phyloP scores from a whole-genome alignment of 2,113 vertebrate genomes.

The Oreotrochilus melanogaster region DNA sequence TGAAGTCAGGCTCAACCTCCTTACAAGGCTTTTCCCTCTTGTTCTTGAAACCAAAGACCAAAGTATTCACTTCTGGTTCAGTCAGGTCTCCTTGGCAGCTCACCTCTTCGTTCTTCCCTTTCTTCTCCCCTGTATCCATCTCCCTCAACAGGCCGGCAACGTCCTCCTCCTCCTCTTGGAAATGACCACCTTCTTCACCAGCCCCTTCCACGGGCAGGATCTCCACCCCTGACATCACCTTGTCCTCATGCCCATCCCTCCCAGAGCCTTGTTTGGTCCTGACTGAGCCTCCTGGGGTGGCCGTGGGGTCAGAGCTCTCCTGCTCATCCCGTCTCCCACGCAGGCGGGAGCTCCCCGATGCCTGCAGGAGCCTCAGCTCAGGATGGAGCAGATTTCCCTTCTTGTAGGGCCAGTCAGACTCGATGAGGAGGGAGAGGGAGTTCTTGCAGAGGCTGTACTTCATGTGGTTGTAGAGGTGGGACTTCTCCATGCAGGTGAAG shows the following conservation, averaged over 20 bases:
- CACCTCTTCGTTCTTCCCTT: background rate
- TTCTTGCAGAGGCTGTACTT: constrained; percentile 99
- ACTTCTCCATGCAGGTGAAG: constrained; percentile 99
- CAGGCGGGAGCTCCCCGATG: constrained; percentile 50
- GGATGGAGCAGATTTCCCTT: constrained; percentile 86
- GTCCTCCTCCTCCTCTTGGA: constrained; percentile 75
- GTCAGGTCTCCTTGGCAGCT: background rate
- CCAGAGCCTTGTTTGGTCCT: background rate
- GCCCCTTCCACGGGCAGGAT: constrained; percentile 24
- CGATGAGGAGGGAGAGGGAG: constrained; percentile 93
- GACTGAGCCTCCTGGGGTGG: fast-evolving
- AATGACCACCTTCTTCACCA: constrained; percentile 59
- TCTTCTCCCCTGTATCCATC: constrained; percentile 53
- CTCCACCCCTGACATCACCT: background rate
- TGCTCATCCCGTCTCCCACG: constrained; percentile 41
- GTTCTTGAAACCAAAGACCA: constrained; percentile 50
- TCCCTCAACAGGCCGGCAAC: constrained; percentile 53
- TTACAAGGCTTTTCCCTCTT: constrained; percentile 76
- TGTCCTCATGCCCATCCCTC: background rate
- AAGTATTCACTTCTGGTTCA: constrained; percentile 39
- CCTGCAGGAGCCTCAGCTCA: constrained; percentile 83
- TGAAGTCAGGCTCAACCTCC: constrained; percentile 80
- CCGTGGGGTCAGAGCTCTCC: constrained; percentile 13
- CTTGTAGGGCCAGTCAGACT: constrained; percentile 93
- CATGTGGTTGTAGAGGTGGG: constrained; percentile 99